Evolutionary conservation across 2,113 vertebrate species (phyloP), one percentile per base, ranked within the genome.

Genomic region (Tricholaema leucomelas): DNA sequence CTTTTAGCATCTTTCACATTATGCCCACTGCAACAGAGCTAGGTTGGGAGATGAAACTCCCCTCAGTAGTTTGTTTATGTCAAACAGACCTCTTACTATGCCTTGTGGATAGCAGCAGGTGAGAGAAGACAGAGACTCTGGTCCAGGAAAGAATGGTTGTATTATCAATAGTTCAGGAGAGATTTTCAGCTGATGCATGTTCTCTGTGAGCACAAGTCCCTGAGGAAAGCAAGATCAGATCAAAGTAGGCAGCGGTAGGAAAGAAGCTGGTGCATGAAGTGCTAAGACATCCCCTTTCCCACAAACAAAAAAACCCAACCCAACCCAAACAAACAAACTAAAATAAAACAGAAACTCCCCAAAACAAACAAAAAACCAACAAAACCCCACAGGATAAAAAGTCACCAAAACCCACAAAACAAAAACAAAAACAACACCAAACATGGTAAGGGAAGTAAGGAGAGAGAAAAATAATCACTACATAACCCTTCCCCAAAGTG

Each of bases 51-150:
- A 61, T 0, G 1, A 58, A 93, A 85, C 10, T 94, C 89, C 73
- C 94, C 4, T 2, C 61, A 50, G 91, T 48, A 88, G 63, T 95
- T 94, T 84, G 65, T 93, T 94, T 79, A 56, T 84, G 81, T 94
- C 94, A 92, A 48, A 12, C 33, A 75, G 73, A 72, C 56, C 33
- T 81, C 70, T 61, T 60, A 9, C 54, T 67, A 61, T 30, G 27
- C 46, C 78, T 42, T 61, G n/a, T 65, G 77, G 58, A 19, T 9
- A 88, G 55, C 61, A 81, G 87, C 35, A 72, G 74, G 74, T 81
- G 87, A 88, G 66, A 88, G 50, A 78, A 30, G 28, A 70, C 38
- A 63, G 44, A 82, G 15, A 35, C 42, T 63, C 90, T 78, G 54
- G 48, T 75, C 27, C 71, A 71, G 69, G 12, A 71, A 38, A 71